Percentiles rank a stretch among this genome's conserved stretches.
These are phyloP conservation scores for Lithophane leautieri DNA, from an alignment of 2,888 invertebrate genomes.

Conservation along the genomic window DNA sequence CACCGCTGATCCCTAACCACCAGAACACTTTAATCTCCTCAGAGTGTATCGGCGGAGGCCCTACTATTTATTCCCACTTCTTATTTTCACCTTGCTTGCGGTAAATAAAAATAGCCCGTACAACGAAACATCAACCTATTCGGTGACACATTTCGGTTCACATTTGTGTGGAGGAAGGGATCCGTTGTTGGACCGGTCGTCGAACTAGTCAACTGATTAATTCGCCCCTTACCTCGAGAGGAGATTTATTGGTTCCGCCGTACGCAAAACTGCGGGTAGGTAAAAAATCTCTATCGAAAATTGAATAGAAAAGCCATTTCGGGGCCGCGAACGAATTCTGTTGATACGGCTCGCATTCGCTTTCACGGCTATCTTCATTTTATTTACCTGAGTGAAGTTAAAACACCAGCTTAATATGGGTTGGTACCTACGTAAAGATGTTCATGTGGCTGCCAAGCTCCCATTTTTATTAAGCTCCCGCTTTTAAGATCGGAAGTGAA, in stretches of 20 bases:
- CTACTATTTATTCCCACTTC: slow-evolving; percentile 88
- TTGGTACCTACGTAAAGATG: slow-evolving; percentile 38
- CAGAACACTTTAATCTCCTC: slow-evolving; percentile 88
- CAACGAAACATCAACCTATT: slow-evolving; percentile 74
- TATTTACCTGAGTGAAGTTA: slow-evolving; percentile 79
- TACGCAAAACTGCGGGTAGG: slow-evolving; percentile 90
- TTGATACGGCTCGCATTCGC: slow-evolving; percentile 82
- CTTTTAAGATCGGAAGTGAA: slow-evolving; percentile 55
- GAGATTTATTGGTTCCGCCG: slow-evolving; percentile 90
- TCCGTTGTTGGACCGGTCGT: slow-evolving; percentile 81
- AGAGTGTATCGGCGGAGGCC: slow-evolving; percentile 86
- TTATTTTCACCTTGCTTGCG: slow-evolving; percentile 87
- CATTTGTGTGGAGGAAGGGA: slow-evolving; percentile 69
- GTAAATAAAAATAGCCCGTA: slow-evolving; percentile 79
- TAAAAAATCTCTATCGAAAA: slow-evolving; percentile 91
- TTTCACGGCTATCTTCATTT: slow-evolving; percentile 86
- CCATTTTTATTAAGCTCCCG: slow-evolving; percentile 55
- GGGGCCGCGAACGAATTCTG: slow-evolving; percentile 83
- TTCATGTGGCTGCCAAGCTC: slow-evolving; percentile 45
- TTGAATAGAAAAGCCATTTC: slow-evolving; percentile 90
- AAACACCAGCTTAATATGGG: slow-evolving; percentile 69
- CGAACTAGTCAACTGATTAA: slow-evolving; percentile 88
- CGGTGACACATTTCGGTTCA: slow-evolving; percentile 69
- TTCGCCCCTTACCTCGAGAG: slow-evolving; percentile 89
- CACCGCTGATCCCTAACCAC: slow-evolving; percentile 75